Base-by-base conservation (phyloP, 2,888 invertebrate species). In the Lamellibrachia columna region DNA sequence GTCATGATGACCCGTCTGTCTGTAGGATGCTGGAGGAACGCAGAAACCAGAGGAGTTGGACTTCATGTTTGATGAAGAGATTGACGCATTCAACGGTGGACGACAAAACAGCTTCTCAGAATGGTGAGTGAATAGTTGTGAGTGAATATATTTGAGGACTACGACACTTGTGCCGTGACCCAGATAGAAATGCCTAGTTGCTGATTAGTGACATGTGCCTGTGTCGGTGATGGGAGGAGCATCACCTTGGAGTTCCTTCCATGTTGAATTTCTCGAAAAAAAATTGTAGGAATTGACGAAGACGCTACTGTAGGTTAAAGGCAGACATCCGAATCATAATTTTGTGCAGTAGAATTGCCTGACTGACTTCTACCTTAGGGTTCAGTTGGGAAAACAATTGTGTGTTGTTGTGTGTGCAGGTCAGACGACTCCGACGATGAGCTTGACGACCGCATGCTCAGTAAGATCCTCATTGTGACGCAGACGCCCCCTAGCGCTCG, bases 61-160 rank as follows among this genome's bases (percentile, higher is more conserved):
- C 96, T 99, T 99, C 97, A 98, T 99, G 97, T 98, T 99, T 96
- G 99, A 99, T 96, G 99, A 99, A 97, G 99, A 99, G 96, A 97
- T 99, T 93, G 97, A 95, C 75, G 93, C 96, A 4, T 92, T 92
- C 11, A 95, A 95, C 53, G 95, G 95, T n/a, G 96, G 96, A n/a
- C 94, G 96, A 28, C 95, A 95, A 94, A 96, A 96, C 92, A 95
- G 95, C 91, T 96, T 96, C 93, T 95, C 96, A 91, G 96, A 96
- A 90, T 96, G 96, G 96, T 96, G 92, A 93, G 95, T 94, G 11
- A 75, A 11, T 22, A 75, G 40, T 40, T 40, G 40, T 40, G 40
- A 40, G 40, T 40, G 40, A 40, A 40, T 40, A 40, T 40, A 40
- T 40, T 40, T 40, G 40, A 40, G 40, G 40, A 40, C 40, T 40